Evolutionary conservation across 2,797 vertebrate species (phyloP), one percentile per base, ranked within the genome.

Genomic region (Acanthornis magna): DNA sequence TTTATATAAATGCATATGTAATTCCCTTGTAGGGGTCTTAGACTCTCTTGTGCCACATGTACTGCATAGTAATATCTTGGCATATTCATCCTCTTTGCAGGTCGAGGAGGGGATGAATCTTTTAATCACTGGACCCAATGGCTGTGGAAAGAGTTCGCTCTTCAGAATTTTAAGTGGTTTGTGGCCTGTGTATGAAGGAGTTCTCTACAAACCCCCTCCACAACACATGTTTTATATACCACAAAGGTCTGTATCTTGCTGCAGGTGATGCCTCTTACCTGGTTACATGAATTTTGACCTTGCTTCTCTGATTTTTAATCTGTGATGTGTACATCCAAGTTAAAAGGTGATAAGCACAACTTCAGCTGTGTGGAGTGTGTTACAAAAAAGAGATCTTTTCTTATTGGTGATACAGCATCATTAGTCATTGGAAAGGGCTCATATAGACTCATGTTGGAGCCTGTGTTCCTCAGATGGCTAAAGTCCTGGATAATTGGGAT

Each of bases 201-300:
- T 98, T 67, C 98, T 99, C 16, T 98, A 98, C 96, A 99, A 99
- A 88, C 99, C 99, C 1, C 98, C 99, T 62, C 99, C 99, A 2
- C 98, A 99, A 32, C 98, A 99, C 53, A 98, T 99, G 99, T 99
- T 99, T 97, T 99, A 99, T 97, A 99, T 99, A 97, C 99, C 99
- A 91, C 99, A 99, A 97, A 99, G 99, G 99, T 99, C 96, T 45
- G 98, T 89, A 8, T 50, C 54, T 75, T 74, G 75, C 30, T 85
- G 57, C 60, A 38, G 32, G 26, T 72, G 10, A 13, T 62, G 27
- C 19, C 38, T 61, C 63, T 89, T 68, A 45, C 26, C 47, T 89
- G 17, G 17, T 91, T 78, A 53, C 2, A 2, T 73, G 34, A 61
- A 50, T 87, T 95, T 92, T 92, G 55, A 45, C 36, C 30, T 21